Evolutionary conservation across 2,797 vertebrate species (phyloP), one percentile per base, ranked within the genome.

Genomic region (Danio kyathit): DNA sequence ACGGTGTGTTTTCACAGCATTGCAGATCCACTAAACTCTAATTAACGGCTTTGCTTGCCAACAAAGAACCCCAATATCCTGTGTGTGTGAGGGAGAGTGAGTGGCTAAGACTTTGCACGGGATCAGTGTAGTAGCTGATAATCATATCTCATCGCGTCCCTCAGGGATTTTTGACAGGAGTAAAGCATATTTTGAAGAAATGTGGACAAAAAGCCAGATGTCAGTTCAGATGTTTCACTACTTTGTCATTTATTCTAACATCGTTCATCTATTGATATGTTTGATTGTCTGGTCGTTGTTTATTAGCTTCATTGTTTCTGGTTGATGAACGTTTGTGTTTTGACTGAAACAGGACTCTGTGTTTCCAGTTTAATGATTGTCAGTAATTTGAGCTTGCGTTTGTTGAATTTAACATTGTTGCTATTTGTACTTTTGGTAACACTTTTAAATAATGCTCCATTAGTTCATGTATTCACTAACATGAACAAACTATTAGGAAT

Each of bases 1-100:
- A 81, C 81, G 85, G 82, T 79, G 80, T 85, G 76, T 83, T 86
- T 79, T 86, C 81, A 86, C 80, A 85, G 59, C 82, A 70, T 57
- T 75, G 79, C 70, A 60, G 67, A 67, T 70, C 79, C 82, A 65
- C 61, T 85, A 63, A 89, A 90, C 86, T 88, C 89, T 89, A 87
- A 87, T 86, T 75, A 87, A 90, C 70, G 82, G 84, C 81, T 80
- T 78, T 88, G 80, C 78, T 80, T 72, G n/a, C 82, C 57, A 84
- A 87, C 83, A 89, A 88, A 88, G 84, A 76, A 82, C 29, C 46
- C 82, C 82, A 86, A 85, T 86, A 88, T 89, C 88, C 88, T 85
- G 85, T 84, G 83, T 52, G 56, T 71, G 38, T 80, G 60, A 66
- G 9, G 71, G 21, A 70, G 44, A 65, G 41, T 59, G 61, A 69